Conservation (phyloP, 2,113 vertebrate species). For the Microtus oregoni region DNA sequence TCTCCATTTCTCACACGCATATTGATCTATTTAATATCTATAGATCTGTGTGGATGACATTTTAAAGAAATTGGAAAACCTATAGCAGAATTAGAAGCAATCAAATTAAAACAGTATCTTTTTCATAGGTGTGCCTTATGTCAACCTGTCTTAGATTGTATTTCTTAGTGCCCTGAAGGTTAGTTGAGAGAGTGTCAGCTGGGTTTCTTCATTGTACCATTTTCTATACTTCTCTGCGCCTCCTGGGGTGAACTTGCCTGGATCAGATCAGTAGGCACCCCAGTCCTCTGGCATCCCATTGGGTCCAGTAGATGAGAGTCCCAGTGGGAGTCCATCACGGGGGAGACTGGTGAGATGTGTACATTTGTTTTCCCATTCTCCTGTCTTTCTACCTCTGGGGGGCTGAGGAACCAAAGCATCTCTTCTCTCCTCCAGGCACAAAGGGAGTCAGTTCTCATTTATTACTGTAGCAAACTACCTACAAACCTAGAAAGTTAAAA, state of each 20-base stretch:
- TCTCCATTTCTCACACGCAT: background rate
- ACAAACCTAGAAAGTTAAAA: background rate
- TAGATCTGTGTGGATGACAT: background rate
- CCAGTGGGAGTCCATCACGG: background rate
- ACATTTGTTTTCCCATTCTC: background rate
- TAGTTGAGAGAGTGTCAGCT: background rate
- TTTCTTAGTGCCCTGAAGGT: background rate
- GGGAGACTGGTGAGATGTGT: background rate
- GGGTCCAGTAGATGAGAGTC: background rate
- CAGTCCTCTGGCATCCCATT: background rate
- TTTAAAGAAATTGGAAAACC: background rate
- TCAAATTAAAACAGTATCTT: background rate
- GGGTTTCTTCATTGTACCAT: background rate
- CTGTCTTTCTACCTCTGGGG: background rate
- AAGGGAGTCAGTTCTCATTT: background rate
- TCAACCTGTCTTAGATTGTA: background rate
- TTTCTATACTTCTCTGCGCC: background rate
- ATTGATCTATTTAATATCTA: background rate
- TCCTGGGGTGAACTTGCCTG: background rate
- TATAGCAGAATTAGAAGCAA: background rate
- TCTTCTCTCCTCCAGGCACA: background rate
- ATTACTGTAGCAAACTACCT: background rate
- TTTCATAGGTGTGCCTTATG: background rate
- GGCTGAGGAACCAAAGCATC: background rate
- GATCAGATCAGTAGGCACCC: background rate